Evolutionary conservation across 2,113 vertebrate genomes (phyloP), one percentile per base, ranked within the genome.

Genomic region (Lepisosteus oculatus): DNA sequence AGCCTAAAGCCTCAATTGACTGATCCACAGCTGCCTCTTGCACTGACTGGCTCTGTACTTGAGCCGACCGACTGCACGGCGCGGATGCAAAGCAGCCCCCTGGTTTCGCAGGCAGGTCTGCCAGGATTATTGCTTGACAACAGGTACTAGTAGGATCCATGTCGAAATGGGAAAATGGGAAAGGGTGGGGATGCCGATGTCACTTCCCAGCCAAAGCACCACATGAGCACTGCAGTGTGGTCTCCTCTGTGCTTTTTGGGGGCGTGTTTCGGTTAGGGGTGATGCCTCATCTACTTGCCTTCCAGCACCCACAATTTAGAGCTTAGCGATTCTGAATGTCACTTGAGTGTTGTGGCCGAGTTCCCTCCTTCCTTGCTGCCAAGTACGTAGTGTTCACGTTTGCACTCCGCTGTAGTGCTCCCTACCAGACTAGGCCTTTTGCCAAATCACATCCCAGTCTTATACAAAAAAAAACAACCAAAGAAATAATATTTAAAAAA

Each of bases 401-500:
- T 56, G 14, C 1, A 47, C 14, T 56, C 51, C 66, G 45, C 54
- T 55, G 43, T 3, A 73, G 43, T 14, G 3, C 57, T 72, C 55
- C 69, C 2, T 11, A 12, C 42, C 62, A 69, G 51, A 51, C 72
- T 61, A 65, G 65, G 76, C 65, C 69, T n/a, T 74, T 51, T 54
- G 45, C 43, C 69, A 66, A 82, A 78, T 14, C 77, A 78, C 74
- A 3, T 29, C 9, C n/a, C 45, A 68, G 66, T 12, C 4, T 68
- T 14, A 51, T 45, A 67, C 63, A 8, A 55, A 72, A 65, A 71
- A 43, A 59, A 67, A 67, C 0, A 67, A 77, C 73, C 61, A 63
- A 74, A 14, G 11, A 75, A 74, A 82, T 15, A 74, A 13, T 76
- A 63, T 47, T 63, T 8, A 44, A 55, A 67, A 29, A 29, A 77